These are phyloP conservation scores for Ceramica pisi DNA, from an alignment of 2,888 invertebrate species.

Conservation along the genomic window DNA sequence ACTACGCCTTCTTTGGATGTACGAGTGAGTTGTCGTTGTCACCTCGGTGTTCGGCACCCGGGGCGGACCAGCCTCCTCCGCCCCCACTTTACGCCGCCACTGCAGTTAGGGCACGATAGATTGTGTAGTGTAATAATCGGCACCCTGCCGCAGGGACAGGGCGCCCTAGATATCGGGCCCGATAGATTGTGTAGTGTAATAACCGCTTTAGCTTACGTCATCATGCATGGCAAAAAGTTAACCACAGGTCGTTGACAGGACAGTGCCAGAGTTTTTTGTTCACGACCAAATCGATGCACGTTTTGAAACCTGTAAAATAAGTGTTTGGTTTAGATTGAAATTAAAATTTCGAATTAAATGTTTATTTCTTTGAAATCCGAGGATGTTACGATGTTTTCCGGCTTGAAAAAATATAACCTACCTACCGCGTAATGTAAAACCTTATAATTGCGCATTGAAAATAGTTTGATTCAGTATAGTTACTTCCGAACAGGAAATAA, in stretches of 20 bases:
- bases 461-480: constrained; percentile 33
- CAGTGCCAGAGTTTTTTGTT: constrained; percentile 64
- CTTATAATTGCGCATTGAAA: constrained; percentile 46
- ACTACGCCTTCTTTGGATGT: too few relatives aligned
- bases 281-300: constrained; percentile 34
- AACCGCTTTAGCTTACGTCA: constrained; percentile 74
- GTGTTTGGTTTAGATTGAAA: constrained; percentile 20
- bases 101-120: too few relatives aligned
- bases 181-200: too few relatives aligned
- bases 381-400: constrained; percentile 51
- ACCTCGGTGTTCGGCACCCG: too few relatives aligned
- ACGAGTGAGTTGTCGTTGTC: too few relatives aligned
- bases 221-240: constrained; percentile 70
- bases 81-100: too few relatives aligned
- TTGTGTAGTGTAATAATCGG: too few relatives aligned
- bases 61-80: too few relatives aligned
- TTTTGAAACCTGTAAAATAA: constrained; percentile 32
- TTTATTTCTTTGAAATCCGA: constrained; percentile 49
- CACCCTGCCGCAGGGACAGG: too few relatives aligned
- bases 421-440: constrained; percentile 46
- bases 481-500: constrained; percentile 58
- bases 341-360: constrained; percentile 13
- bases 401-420: constrained; percentile 39
- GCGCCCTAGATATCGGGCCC: too few relatives aligned
- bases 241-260: constrained; percentile 72